Evolutionary conservation across 2,113 vertebrate species (phyloP).

Genomic region (rat (Rattus norvegicus)): DNA sequence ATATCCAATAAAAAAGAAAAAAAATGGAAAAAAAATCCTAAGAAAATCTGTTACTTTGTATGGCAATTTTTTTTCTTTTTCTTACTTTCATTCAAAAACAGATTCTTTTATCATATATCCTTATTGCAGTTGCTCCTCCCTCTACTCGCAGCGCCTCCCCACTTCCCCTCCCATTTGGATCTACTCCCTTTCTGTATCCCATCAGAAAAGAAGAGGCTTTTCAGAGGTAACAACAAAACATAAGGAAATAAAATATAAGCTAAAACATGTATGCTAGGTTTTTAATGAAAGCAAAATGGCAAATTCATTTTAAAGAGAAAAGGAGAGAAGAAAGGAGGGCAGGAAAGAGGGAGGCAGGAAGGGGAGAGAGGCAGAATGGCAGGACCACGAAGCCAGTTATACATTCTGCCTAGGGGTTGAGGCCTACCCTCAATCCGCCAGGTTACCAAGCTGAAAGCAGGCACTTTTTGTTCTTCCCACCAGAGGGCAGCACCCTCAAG

Average conservation of each 20-base stretch:
- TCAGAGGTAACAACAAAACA: neutral
- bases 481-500: conserved; percentile 58
- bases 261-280: neutral
- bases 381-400: neutral
- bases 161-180: neutral
- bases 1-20: too few species aligned
- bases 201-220: neutral
- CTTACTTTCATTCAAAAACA: neutral
- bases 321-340: neutral
- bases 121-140: neutral
- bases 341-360: fast-evolving
- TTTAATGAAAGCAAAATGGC: neutral
- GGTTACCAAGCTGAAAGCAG: neutral
- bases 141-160: too few species aligned
- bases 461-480: conserved; percentile 4
- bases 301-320: neutral
- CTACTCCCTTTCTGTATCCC: neutral
- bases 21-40: neutral
- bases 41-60: neutral
- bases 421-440: neutral
- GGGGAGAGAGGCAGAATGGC: neutral
- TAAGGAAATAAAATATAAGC: neutral
- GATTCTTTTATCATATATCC: neutral
- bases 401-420: neutral
- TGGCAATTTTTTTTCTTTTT: neutral